Conservation (phyloP, 2,888 invertebrate species). For the Himalopsyche tibetana region DNA sequence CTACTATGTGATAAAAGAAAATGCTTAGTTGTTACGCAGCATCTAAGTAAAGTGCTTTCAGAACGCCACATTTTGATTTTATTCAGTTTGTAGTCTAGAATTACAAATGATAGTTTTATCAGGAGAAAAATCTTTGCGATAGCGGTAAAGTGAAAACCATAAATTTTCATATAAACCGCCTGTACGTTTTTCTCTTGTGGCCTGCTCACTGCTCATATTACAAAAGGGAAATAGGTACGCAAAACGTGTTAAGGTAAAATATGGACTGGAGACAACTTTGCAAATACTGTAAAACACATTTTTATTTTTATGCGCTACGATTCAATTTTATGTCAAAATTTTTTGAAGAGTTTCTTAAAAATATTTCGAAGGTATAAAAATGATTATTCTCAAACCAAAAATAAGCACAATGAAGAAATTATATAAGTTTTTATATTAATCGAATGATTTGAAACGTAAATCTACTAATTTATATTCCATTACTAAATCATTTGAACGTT, state of each 20-base stretch:
- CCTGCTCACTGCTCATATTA: constrained; percentile 57
- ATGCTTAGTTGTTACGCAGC: no score
- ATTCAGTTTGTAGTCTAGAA: constrained; percentile 52
- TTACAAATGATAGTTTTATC: constrained; percentile 63
- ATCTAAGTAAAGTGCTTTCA: neutral
- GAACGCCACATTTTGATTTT: neutral
- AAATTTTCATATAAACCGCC: constrained; percentile 64
- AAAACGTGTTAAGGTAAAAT: constrained; percentile 57
- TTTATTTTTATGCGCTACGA: constrained; percentile 47
- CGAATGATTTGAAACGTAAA: no score
- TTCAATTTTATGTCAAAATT: constrained; percentile 1
- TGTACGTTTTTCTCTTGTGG: constrained; percentile 50
- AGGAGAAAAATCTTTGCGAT: constrained; percentile 62
- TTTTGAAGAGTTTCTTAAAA: neutral
- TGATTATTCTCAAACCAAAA: constrained; percentile 5
- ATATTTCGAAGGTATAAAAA: neutral
- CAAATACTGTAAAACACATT: constrained; percentile 52
- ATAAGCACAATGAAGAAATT: neutral
- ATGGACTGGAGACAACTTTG: constrained; percentile 60
- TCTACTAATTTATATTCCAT: no score
- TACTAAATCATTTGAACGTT: no score
- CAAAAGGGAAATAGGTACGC: constrained; percentile 51
- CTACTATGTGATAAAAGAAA: no score
- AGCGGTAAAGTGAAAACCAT: constrained; percentile 62
- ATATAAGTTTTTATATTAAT: no score